Conservation (phyloP, 2,113 vertebrate genomes). For the Tenrec ecaudatus region DNA sequence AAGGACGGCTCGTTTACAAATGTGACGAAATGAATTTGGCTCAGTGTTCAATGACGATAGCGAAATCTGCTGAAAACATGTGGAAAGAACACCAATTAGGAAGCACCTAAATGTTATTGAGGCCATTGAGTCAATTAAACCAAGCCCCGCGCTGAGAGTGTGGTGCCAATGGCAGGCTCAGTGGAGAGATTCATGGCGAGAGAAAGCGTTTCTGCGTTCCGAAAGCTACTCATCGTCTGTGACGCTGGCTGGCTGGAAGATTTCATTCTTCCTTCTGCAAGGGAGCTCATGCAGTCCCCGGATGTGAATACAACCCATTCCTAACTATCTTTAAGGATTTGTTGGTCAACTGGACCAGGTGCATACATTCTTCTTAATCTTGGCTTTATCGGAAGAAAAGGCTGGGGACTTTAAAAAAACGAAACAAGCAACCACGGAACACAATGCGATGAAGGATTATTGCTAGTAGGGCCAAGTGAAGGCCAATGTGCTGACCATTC, state of each 20-base stretch:
- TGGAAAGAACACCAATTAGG: slow-evolving; percentile 67
- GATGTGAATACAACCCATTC: not conserved
- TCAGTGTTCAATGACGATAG: slow-evolving; percentile 77
- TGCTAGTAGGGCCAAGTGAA: too few species aligned
- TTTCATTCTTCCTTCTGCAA: slow-evolving; percentile 14
- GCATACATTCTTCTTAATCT: not conserved
- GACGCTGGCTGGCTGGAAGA: not conserved
- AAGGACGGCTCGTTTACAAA: slow-evolving; percentile 75
- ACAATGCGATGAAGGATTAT: too few species aligned
- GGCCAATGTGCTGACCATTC: too few species aligned
- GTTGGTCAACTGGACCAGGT: not conserved
- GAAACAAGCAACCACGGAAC: too few species aligned
- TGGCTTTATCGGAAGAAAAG: too few species aligned
- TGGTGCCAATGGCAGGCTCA: slow-evolving; percentile 21
- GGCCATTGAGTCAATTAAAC: slow-evolving; percentile 58
- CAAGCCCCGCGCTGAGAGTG: slow-evolving; percentile 10
- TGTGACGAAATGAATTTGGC: slow-evolving; percentile 77
- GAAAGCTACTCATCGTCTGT: slow-evolving; percentile 15
- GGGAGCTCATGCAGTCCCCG: not conserved
- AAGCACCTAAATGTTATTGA: slow-evolving; percentile 68
- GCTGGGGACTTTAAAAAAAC: too few species aligned
- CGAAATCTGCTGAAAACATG: slow-evolving; percentile 78
- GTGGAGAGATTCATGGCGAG: slow-evolving; percentile 21
- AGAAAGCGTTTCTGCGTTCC: not conserved
- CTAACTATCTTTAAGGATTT: not conserved